Base-by-base conservation (phyloP, 2,888 invertebrate species). In the Thelaira solivaga region DNA sequence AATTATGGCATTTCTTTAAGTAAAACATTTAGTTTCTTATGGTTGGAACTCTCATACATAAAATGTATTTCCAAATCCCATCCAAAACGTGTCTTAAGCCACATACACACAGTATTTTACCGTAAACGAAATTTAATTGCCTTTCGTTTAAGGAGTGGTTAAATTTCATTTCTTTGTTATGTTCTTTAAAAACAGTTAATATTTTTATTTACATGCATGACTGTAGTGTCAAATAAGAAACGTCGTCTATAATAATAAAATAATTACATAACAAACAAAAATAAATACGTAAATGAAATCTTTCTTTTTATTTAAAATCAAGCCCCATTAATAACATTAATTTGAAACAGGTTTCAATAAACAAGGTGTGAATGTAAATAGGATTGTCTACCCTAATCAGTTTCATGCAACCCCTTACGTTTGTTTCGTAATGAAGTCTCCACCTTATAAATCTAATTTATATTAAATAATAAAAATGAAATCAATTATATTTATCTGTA, bases 351-450 rank as follows among this genome's bases (percentile, higher is more conserved):
- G 49, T 55, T 29, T 6, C 10, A 11, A 8, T 4, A 31, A 47
- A 62, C 47, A 49, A 64, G 62, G 73, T 73, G 68, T 59, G 55
- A 77, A 64, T 51, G 43, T 13, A 4, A 31, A 26, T 18, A 18
- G 45, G 43, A 57, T 68, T 68, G 72, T 65, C 62, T 62, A 51
- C 18, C 49, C 55, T 49, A 61, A 62, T 62, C 34, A 62, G 51
- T 51, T 41, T 62, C 4, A 34, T 39, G 22, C 18, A 64, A 62
- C 11, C 16, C 24, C 10, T 1, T 49, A 11, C 5, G 1, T 22
- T 3, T 13, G 13, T 39, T 11, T 43, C 16, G 18, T 57, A 57
- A 73, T 64, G 41, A 65, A 73, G 65, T 41, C 49, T 57, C 29
- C 22, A 31, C 22, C n/a, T 8, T 49, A 4, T 49, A 18, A 72